Evolutionary conservation across 2,888 invertebrate species (phyloP).

Genomic region (Meiosimyza platycephala): DNA sequence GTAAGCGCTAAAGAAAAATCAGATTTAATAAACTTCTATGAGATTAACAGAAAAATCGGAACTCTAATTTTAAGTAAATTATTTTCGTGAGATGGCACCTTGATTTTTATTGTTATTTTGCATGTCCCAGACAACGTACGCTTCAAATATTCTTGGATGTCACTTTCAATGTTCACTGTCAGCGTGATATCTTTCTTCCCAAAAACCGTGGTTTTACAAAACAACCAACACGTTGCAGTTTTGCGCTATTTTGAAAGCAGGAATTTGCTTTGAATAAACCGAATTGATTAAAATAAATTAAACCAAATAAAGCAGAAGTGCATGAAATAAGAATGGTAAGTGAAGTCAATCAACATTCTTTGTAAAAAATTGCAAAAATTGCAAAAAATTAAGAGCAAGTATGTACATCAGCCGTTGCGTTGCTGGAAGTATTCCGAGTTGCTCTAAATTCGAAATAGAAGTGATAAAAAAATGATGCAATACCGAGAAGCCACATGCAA

Average conservation of each 20-base stretch:
- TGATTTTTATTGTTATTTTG: no score
- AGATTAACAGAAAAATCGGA: no score
- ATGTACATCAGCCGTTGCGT: no score
- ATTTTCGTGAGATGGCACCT: no score
- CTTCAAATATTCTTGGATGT: neutral
- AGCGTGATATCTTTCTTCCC: neutral
- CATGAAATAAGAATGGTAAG: constrained; percentile 35
- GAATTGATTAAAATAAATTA: neutral
- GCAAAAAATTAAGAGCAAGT: neutral
- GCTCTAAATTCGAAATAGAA: no score
- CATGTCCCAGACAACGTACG: neutral
- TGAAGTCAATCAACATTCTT: neutral
- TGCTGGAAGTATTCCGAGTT: no score
- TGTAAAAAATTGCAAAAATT: neutral
- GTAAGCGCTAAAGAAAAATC: no score
- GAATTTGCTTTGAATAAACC: neutral
- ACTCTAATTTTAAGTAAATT: no score
- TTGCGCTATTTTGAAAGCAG: neutral
- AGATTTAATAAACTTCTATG: no score
- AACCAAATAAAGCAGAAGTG: no score
- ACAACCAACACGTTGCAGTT: constrained; percentile 53
- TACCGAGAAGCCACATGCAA: neutral
- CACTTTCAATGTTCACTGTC: neutral
- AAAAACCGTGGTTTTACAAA: constrained; percentile 14
- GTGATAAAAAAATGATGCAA: neutral